A percentile compares a stretch with the other conserved stretches of the same genome.
These are phyloP conservation scores for Sinopyrophorus schimmeli DNA, from an alignment of 2,888 invertebrate species.

Conservation along the genomic window DNA sequence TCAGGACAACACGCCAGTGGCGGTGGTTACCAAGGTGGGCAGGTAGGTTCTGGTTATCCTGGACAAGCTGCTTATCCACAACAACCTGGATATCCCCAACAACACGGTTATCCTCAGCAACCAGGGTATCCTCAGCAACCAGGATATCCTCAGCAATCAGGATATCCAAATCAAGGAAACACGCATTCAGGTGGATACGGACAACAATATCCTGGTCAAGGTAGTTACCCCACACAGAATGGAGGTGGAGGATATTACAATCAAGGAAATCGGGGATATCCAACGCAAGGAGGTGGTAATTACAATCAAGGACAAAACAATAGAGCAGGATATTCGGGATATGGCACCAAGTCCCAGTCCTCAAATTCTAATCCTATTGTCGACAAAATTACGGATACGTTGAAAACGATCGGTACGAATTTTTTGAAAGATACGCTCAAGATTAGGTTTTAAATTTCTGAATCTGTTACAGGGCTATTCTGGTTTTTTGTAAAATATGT, in stretches of 20 bases:
- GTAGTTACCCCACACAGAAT: slow-evolving; percentile 34
- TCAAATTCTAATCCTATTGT: slow-evolving; percentile 43
- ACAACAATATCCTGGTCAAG: slow-evolving; percentile 30
- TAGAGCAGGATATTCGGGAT: no score
- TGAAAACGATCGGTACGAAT: slow-evolving; percentile 53
- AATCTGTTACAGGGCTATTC: slow-evolving; percentile 54
- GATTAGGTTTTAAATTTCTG: slow-evolving; percentile 36
- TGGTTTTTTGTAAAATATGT: slow-evolving; percentile 47
- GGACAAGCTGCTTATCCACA: slow-evolving; percentile 34
- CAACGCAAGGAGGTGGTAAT: slow-evolving; percentile 18
- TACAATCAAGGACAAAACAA: slow-evolving; percentile 15
- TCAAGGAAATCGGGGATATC: slow-evolving; percentile 26
- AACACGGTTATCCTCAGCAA: slow-evolving; percentile 14
- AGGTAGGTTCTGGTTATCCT: slow-evolving; percentile 50
- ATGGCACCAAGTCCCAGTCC: slow-evolving; percentile 30
- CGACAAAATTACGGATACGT: slow-evolving; percentile 48
- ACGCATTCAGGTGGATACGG: slow-evolving; percentile 29
- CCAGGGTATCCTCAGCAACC: not conserved
- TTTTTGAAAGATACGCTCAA: slow-evolving; percentile 49
- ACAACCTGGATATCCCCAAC: slow-evolving; percentile 35
- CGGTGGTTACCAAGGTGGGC: slow-evolving; percentile 49
- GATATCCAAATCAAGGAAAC: slow-evolving; percentile 26
- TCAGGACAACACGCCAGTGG: slow-evolving; percentile 35
- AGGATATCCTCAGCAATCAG: slow-evolving; percentile 36
- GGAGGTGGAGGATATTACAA: slow-evolving; percentile 38